phyloP scores from a whole-genome alignment of 53 echinoderm and acorn worm genomes.

The Hippasteria phrygiana region DNA sequence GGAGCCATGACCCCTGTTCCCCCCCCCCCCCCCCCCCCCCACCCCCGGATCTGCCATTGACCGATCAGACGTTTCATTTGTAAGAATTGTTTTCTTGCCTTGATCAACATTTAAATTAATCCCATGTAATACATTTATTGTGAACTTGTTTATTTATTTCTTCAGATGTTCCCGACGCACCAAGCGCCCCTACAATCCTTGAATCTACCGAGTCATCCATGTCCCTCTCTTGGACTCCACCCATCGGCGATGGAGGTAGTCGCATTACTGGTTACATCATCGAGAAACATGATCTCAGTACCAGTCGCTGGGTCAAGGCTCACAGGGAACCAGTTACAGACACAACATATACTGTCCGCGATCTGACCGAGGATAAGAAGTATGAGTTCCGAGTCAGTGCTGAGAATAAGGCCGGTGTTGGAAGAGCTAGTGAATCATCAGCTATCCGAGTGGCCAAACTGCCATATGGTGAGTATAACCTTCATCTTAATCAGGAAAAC shows the following conservation, averaged over 20 bases:
- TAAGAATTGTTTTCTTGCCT: too few relatives aligned
- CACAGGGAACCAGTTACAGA: slow-evolving; percentile 75
- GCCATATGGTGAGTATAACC: slow-evolving; percentile 82
- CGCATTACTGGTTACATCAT: slow-evolving; percentile 87
- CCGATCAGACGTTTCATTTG: too few relatives aligned
- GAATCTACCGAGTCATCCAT: slow-evolving; percentile 77
- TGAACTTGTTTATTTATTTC: not conserved
- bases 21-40: too few relatives aligned
- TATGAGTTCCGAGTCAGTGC: slow-evolving; percentile 97
- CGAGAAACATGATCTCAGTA: slow-evolving; percentile 87
- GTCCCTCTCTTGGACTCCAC: slow-evolving; percentile 88
- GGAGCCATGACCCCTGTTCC: not conserved
- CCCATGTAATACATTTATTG: not conserved
- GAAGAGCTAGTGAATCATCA: slow-evolving; percentile 76
- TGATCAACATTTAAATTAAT: too few relatives aligned
- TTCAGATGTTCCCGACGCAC: slow-evolving; percentile 88
- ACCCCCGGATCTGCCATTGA: too few relatives aligned
- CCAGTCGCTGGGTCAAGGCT: slow-evolving; percentile 85
- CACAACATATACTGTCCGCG: slow-evolving; percentile 81
- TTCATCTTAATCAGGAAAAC: not conserved
- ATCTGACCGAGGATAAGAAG: slow-evolving; percentile 83
- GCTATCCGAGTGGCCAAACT: slow-evolving; percentile 75
- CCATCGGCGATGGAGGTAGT: slow-evolving; percentile 86
- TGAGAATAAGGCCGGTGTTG: slow-evolving; percentile 89
- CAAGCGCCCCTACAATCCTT: slow-evolving; percentile 83